A percentile compares a stretch with the other conserved stretches of the same genome.
Conservation (phyloP, 2,113 vertebrate genomes). For the Cyanistes caeruleus region DNA sequence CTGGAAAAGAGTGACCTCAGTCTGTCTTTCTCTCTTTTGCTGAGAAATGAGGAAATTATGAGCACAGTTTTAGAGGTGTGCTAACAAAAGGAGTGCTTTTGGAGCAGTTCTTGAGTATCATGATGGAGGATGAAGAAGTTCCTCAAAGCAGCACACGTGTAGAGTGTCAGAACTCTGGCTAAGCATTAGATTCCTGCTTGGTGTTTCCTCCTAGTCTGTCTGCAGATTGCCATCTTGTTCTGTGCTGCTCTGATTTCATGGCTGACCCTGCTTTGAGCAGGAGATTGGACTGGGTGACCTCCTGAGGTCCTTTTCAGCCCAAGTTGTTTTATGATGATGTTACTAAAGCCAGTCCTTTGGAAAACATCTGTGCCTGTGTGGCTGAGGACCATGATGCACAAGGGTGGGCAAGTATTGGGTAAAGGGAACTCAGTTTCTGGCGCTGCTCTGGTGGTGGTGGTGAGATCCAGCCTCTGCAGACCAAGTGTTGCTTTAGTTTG, state of each 20-base stretch:
- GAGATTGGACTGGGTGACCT: not conserved
- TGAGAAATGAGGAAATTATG: not conserved
- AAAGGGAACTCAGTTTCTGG: not conserved
- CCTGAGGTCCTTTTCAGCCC: not conserved
- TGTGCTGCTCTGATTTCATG: accelerated
- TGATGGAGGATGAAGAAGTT: not conserved
- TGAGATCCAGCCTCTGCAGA: not conserved
- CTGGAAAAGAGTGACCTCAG: not conserved
- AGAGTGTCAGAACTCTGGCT: not conserved
- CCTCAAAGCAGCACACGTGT: not conserved
- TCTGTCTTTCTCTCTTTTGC: not conserved
- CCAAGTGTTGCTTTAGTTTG: not conserved
- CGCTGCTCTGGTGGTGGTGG: not conserved
- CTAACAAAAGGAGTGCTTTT: not conserved
- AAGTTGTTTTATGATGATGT: not conserved
- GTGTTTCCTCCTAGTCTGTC: not conserved
- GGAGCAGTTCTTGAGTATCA: not conserved
- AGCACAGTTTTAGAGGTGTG: not conserved
- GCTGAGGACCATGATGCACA: not conserved
- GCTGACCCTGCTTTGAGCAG: not conserved
- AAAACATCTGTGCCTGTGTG: not conserved
- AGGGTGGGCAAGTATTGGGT: not conserved
- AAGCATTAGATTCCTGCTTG: not conserved
- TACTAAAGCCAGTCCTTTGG: not conserved
- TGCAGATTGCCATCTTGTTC: not conserved